phyloP scores from a whole-genome alignment of 1,140 invertebrate species.

The Drosophila paulistorum region DNA sequence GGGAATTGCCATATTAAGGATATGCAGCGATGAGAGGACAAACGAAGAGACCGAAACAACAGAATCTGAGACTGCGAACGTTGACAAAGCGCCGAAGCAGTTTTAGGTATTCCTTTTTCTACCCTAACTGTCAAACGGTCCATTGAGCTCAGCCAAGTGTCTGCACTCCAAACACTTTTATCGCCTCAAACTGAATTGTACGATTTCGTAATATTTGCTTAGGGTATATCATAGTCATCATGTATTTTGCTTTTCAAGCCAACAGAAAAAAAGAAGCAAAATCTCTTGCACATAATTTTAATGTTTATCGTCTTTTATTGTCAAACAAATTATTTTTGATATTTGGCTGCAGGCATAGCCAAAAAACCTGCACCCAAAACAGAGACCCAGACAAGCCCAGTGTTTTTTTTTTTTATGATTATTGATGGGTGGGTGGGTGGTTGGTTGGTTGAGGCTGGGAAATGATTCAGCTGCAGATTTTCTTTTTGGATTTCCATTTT shows the following conservation, averaged over 20 bases:
- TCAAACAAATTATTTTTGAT: conserved; percentile 83
- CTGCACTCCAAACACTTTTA: background rate
- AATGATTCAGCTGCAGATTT: conserved; percentile 63
- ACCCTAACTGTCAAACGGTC: background rate
- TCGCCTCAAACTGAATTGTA: background rate
- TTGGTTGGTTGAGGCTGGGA: conserved; percentile 47
- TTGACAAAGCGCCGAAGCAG: conserved; percentile 46
- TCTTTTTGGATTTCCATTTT: background rate
- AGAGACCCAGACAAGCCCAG: background rate
- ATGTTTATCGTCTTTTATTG: conserved; percentile 83
- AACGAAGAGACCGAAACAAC: background rate
- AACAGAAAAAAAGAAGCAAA: conserved; percentile 38
- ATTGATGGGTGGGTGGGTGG: conserved; percentile 47
- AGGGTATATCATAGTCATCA: conserved; percentile 12
- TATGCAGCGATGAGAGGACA: conserved; percentile 31
- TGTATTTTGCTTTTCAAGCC: conserved; percentile 20
- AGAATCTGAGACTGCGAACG: conserved; percentile 20
- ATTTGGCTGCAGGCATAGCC: conserved; percentile 69
- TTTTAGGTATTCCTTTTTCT: conserved; percentile 11
- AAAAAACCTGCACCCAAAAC: conserved; percentile 16
- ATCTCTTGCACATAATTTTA: conserved; percentile 80
- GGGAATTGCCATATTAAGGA: conserved; percentile 32
- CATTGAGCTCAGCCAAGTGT: background rate
- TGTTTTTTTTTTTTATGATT: conserved; percentile 23
- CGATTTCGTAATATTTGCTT: background rate